phyloP scores from a whole-genome alignment of 2,888 invertebrate species.

The Lampropteryx suffumata region DNA sequence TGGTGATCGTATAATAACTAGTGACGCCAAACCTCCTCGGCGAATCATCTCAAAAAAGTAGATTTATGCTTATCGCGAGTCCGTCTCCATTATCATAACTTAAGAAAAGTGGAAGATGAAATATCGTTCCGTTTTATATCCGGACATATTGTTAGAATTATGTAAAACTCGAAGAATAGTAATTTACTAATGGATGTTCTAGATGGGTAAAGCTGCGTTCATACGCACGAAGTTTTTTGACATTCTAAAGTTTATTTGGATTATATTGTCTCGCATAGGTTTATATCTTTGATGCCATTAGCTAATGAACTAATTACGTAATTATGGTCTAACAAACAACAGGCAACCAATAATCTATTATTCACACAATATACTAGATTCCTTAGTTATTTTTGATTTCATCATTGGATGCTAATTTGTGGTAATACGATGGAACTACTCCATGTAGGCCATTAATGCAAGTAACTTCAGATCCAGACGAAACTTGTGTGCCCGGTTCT shows the following conservation, averaged over 20 bases:
- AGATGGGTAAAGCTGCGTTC: slow-evolving; percentile 32
- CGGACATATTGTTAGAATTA: slow-evolving; percentile 55
- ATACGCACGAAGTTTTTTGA: slow-evolving; percentile 44
- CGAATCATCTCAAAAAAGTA: slow-evolving; percentile 44
- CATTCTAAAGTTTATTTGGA: slow-evolving; percentile 10
- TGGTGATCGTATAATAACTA: slow-evolving; percentile 41
- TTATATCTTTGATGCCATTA: no score
- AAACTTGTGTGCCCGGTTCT: not conserved
- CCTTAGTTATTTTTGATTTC: no score
- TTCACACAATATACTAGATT: no score
- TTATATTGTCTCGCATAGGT: not conserved
- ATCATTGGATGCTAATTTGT: no score
- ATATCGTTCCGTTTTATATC: slow-evolving; percentile 46
- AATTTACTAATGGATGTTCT: slow-evolving; percentile 64
- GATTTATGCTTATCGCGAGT: slow-evolving; percentile 50
- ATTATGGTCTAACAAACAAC: no score
- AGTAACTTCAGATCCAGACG: no score
- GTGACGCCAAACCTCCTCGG: slow-evolving; percentile 37
- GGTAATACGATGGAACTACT: no score
- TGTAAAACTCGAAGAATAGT: slow-evolving; percentile 45
- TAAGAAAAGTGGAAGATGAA: slow-evolving; percentile 54
- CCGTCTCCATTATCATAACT: slow-evolving; percentile 61
- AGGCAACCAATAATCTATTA: no score
- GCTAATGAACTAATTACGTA: no score
- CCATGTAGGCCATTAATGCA: no score